Conservation (phyloP, 2,113 vertebrate genomes). For the Lota lota region DNA sequence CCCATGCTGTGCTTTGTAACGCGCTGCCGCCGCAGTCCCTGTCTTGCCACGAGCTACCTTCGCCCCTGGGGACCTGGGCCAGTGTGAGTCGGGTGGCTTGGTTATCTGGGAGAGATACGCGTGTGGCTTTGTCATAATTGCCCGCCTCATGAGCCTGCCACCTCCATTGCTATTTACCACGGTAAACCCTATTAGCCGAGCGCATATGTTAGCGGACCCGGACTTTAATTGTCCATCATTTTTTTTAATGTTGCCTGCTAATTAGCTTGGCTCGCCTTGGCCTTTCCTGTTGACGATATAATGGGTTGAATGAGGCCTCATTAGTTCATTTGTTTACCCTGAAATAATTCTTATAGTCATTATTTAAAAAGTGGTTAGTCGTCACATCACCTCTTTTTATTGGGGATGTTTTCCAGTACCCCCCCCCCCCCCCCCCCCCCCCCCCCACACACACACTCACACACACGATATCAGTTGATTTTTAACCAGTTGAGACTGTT, state of each 20-base stretch:
- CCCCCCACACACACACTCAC: not conserved
- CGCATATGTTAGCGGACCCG: too few species aligned
- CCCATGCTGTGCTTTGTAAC: not conserved
- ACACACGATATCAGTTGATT: not conserved
- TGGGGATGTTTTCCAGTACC: not conserved
- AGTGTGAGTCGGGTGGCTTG: too few species aligned
- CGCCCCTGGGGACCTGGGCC: too few species aligned
- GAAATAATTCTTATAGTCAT: not conserved
- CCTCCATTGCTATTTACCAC: not conserved
- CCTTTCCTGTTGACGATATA: not conserved
- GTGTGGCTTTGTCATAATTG: not conserved
- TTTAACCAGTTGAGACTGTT: too few species aligned
- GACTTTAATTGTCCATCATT: not conserved
- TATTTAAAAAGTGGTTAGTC: not conserved
- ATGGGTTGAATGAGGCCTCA: not conserved
- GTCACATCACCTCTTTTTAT: not conserved
- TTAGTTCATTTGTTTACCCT: not conserved
- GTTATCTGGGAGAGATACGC: not conserved
- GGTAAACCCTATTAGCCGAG: too few species aligned
- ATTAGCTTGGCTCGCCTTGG: not conserved
- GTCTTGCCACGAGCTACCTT: too few species aligned
- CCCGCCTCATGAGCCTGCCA: not conserved
- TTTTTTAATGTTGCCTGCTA: too few species aligned
- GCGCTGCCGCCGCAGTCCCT: too few species aligned
- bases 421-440: not conserved